phyloP scores from a whole-genome alignment of 2,797 vertebrate species.

The Chiroxiphia lanceolata region DNA sequence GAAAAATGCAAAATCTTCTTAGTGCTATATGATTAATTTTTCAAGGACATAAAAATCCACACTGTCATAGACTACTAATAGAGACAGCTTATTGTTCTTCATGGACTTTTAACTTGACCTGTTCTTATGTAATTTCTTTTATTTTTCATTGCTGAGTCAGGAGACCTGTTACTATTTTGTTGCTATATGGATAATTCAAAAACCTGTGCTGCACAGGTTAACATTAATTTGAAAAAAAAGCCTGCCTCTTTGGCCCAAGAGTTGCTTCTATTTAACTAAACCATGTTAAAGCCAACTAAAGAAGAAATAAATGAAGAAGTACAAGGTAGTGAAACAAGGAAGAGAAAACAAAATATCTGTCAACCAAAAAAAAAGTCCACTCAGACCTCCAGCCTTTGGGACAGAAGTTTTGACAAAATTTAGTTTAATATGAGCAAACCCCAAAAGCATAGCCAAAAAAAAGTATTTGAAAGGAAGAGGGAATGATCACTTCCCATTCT shows the following conservation, averaged over 20 bases:
- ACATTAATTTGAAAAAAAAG: not conserved
- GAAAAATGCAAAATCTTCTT: not conserved
- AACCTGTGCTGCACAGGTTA: not conserved
- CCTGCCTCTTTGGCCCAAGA: not conserved
- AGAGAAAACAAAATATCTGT: not conserved
- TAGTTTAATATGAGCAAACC: not conserved
- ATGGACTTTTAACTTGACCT: not conserved
- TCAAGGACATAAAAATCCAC: not conserved
- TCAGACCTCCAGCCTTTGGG: not conserved
- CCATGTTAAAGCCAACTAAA: not conserved
- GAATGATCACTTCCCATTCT: not conserved
- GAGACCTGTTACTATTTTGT: not conserved
- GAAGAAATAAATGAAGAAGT: not conserved
- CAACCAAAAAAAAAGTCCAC: not conserved
- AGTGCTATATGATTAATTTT: not conserved
- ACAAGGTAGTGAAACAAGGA: not conserved
- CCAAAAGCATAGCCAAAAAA: accelerated
- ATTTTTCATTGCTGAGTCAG: not conserved
- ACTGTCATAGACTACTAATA: not conserved
- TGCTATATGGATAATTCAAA: not conserved
- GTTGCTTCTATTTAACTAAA: not conserved
- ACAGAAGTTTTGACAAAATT: not conserved
- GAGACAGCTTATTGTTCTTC: not conserved
- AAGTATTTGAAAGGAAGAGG: not conserved
- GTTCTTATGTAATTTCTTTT: not conserved